phyloP scores from a whole-genome alignment of 2,888 invertebrate species.

The Synergus itoensis region DNA sequence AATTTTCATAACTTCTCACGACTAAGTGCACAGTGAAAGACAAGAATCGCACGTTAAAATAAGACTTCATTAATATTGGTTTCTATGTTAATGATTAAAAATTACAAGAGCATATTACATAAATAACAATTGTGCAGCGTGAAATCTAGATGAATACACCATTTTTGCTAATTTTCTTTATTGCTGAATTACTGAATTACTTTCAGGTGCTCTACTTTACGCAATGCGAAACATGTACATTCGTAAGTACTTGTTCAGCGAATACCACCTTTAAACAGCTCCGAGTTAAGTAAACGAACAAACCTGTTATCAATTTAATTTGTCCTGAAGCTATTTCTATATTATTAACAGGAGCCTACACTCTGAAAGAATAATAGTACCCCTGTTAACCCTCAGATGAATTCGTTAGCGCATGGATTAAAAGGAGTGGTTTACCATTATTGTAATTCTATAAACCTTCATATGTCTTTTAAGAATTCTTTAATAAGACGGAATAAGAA shows the following conservation, averaged over 20 bases:
- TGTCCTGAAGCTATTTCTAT: conserved; percentile 23
- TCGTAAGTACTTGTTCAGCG: conserved; percentile 15
- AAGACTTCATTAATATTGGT: neutral
- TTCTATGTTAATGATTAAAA: neutral
- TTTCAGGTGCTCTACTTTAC: conserved; percentile 2
- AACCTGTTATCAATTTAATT: conserved; percentile 28
- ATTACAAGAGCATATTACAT: neutral
- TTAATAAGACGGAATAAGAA: neutral
- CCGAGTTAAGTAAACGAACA: conserved; percentile 17
- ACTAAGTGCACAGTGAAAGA: neutral
- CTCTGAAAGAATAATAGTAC: neutral
- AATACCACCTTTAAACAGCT: neutral
- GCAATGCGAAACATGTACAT: conserved; percentile 17
- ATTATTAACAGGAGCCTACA: neutral
- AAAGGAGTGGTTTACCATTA: neutral
- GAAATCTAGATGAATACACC: neutral
- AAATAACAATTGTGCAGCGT: neutral
- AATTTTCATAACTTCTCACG: conserved; percentile 23
- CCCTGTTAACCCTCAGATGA: neutral
- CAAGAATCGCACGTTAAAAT: neutral
- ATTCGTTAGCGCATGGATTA: neutral
- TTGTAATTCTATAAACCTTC: neutral
- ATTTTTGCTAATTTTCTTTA: neutral
- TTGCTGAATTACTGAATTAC: neutral
- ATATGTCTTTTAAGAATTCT: neutral